phyloP scores from a whole-genome alignment of 1,140 invertebrate species.

The Aphaenogaster floridana region DNA sequence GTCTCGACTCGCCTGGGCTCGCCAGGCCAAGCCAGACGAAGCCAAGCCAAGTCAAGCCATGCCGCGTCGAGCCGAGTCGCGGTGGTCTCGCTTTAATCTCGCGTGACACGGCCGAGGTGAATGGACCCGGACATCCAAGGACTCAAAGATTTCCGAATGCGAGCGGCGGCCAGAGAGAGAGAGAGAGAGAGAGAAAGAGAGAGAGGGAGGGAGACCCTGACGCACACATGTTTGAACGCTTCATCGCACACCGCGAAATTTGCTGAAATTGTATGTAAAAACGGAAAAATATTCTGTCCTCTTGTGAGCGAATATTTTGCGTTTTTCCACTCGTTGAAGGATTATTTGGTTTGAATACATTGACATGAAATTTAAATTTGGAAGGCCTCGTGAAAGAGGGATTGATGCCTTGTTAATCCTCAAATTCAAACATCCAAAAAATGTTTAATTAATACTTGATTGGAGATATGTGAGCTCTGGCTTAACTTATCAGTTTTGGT shows the following conservation, averaged over 20 bases:
- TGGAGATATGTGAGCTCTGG: not conserved
- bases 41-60: not conserved
- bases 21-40: not conserved
- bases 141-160: conserved; percentile 57
- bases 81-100: conserved; percentile 70
- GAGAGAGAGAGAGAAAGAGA: not conserved
- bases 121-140: conserved; percentile 55
- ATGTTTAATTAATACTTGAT: conserved; percentile 9
- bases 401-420: conserved; percentile 1
- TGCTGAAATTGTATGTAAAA: not conserved
- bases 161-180: conserved; percentile 8
- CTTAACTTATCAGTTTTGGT: not conserved
- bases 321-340: not conserved
- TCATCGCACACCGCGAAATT: not conserved
- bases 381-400: not conserved
- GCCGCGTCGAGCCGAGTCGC: conserved; percentile 15
- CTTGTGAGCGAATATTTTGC: not conserved
- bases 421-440: not conserved
- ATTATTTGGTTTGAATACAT: not conserved
- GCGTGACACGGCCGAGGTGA: conserved; percentile 66
- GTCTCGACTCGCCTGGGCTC: not conserved
- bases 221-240: not conserved
- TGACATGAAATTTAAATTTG: conserved; percentile 3
- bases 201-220: not conserved
- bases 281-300: not conserved